phyloP scores from a whole-genome alignment of 2,888 invertebrate genomes.

The Eupithecia vulgata region DNA sequence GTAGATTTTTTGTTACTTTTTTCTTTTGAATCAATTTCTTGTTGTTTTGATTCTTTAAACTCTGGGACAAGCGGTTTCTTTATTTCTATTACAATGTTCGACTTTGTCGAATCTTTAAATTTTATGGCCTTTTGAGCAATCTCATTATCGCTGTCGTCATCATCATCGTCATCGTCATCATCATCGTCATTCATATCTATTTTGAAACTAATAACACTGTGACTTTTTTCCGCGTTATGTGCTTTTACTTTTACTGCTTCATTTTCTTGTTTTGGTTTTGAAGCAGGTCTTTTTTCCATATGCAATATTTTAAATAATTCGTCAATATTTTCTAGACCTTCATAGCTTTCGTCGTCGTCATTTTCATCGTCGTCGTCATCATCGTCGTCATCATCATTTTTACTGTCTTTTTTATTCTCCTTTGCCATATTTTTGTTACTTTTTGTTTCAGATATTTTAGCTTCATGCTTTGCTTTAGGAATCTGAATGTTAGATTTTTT shows the following conservation, averaged over 20 bases:
- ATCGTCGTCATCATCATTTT: conserved; percentile 38
- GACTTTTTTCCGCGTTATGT: conserved; percentile 28
- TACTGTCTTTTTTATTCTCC: conserved; percentile 30
- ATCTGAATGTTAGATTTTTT: conserved; percentile 19
- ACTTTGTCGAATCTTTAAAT: conserved; percentile 5
- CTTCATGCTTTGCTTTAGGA: neutral
- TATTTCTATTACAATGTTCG: neutral
- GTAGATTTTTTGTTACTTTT: conserved; percentile 35
- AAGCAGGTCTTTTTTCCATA: conserved; percentile 42
- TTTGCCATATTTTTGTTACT: conserved; percentile 20
- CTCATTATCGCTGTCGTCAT: conserved; percentile 40
- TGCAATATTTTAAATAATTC: conserved; percentile 44
- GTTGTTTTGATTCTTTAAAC: conserved; percentile 17
- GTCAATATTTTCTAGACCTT: conserved; percentile 42
- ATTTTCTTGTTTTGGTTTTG: conserved; percentile 36
- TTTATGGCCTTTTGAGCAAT: conserved; percentile 35
- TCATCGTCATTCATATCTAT: conserved; percentile 41
- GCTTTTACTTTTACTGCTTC: conserved; percentile 21
- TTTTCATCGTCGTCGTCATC: conserved; percentile 46
- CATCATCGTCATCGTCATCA: conserved; percentile 52
- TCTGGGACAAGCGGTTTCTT: conserved; percentile 7
- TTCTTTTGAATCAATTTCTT: conserved; percentile 21
- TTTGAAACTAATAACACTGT: conserved; percentile 27
- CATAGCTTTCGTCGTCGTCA: conserved; percentile 46
- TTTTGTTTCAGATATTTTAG: conserved; percentile 14